A percentile compares a stretch with the other conserved stretches of the same genome.
Conservation (phyloP, 2,888 invertebrate genomes). For the Ypsolopha scabrella region DNA sequence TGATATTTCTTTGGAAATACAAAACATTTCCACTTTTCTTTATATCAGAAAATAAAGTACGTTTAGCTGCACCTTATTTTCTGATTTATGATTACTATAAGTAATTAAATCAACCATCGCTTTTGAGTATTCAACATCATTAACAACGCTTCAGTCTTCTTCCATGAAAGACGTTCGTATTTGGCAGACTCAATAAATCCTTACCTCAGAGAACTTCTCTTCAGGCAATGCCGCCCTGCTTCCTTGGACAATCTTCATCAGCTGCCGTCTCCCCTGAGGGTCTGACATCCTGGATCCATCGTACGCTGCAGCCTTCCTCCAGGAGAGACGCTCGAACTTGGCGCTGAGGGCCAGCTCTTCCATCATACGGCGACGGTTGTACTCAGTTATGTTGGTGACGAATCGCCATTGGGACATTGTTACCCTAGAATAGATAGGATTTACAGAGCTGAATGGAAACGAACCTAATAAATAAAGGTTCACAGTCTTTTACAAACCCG, state of each 20-base stretch:
- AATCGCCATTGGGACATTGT: conserved; percentile 81
- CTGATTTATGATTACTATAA: no score
- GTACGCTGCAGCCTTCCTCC: conserved; percentile 78
- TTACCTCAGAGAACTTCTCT: conserved; percentile 79
- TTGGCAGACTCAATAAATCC: neutral
- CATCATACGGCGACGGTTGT: conserved; percentile 76
- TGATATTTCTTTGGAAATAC: no score
- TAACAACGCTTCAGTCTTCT: no score
- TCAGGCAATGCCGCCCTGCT: conserved; percentile 82
- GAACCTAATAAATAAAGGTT: neutral
- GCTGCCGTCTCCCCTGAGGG: conserved; percentile 73
- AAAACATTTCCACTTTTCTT: no score
- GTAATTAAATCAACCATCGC: no score
- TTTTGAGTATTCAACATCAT: no score
- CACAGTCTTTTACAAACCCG: neutral
- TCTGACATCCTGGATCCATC: conserved; percentile 72
- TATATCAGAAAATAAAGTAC: no score
- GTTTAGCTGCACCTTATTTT: no score
- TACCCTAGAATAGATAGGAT: conserved; percentile 52
- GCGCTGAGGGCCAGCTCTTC: conserved; percentile 78
- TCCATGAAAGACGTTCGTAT: no score
- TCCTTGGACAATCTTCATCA: conserved; percentile 76
- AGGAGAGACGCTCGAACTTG: conserved; percentile 81
- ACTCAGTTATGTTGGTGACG: conserved; percentile 81
- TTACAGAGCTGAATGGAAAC: neutral